Percentiles rank a stretch among this genome's conserved stretches.
Conservation (phyloP, 2,113 vertebrate genomes). For the Acrocephalus kingi region DNA sequence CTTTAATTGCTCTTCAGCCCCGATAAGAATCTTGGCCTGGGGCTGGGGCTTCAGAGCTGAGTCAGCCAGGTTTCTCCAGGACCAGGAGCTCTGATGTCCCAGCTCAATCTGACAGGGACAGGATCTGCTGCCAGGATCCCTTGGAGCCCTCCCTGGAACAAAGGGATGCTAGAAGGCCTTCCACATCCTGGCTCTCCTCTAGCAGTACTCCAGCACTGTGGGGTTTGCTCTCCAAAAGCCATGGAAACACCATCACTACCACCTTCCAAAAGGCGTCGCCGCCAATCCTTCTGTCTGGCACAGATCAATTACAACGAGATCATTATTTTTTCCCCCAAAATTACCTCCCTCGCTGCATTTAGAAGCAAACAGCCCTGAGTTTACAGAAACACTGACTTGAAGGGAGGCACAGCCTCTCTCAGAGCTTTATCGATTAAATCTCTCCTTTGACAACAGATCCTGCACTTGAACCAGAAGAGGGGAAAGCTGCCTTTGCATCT, state of each 20-base stretch:
- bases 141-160: not conserved
- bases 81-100: not conserved
- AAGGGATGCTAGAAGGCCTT: not conserved
- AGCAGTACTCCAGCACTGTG: accelerated
- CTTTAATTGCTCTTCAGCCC: not conserved
- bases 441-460: not conserved
- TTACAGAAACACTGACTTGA: not conserved
- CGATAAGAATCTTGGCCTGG: not conserved
- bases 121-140: not conserved
- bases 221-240: not conserved
- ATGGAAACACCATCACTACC: not conserved
- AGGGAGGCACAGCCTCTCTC: not conserved
- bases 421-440: not conserved
- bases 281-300: not conserved
- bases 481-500: not conserved
- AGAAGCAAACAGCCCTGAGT: not conserved
- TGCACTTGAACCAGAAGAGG: not conserved
- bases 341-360: not conserved
- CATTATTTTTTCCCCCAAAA: not conserved
- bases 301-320: not conserved
- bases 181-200: not conserved
- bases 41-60: not conserved
- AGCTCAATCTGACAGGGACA: not conserved
- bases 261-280: not conserved
- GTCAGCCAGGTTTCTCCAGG: not conserved